Evolutionary conservation across 2,113 vertebrate species (phyloP).

Genomic region (Catagonus wagneri): DNA sequence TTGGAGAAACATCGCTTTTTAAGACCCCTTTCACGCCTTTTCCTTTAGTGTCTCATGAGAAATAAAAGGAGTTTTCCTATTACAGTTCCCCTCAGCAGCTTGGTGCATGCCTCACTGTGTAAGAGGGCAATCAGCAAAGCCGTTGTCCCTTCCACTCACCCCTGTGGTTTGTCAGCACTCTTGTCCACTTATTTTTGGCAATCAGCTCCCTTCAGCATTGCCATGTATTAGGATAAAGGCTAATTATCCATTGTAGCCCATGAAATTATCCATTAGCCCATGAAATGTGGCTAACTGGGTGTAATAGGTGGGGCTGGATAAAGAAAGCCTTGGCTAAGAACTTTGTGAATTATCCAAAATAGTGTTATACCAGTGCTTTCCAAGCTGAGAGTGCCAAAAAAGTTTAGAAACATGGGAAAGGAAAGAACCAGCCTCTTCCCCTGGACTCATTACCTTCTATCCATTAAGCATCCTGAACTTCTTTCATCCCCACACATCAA

Average conservation of each 20-base stretch:
- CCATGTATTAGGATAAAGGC: slow-evolving; percentile 50
- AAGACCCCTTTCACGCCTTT: slow-evolving; percentile 71
- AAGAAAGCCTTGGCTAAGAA: slow-evolving; percentile 63
- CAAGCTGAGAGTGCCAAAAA: slow-evolving; percentile 39
- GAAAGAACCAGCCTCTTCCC: not conserved
- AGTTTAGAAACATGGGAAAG: slow-evolving; percentile 17
- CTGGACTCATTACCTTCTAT: not conserved
- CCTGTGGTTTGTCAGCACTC: slow-evolving; percentile 70
- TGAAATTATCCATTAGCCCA: slow-evolving; percentile 64
- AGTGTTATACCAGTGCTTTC: slow-evolving; percentile 61
- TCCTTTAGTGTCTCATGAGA: slow-evolving; percentile 71
- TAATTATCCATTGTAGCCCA: slow-evolving; percentile 64
- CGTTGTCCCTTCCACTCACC: slow-evolving; percentile 61
- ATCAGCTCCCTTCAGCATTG: slow-evolving; percentile 55
- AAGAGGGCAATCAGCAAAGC: slow-evolving; percentile 67
- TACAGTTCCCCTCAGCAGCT: slow-evolving; percentile 76
- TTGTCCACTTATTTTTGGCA: slow-evolving; percentile 75
- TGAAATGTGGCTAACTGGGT: slow-evolving; percentile 68
- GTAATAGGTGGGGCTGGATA: slow-evolving; percentile 39
- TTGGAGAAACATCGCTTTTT: slow-evolving; percentile 70
- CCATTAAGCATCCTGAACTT: not conserved
- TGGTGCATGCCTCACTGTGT: slow-evolving; percentile 63
- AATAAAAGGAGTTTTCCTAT: slow-evolving; percentile 55
- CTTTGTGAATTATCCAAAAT: slow-evolving; percentile 61
- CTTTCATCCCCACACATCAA: not conserved